phyloP scores from a whole-genome alignment of 2,113 vertebrate species.

The Eulemur macaco region DNA sequence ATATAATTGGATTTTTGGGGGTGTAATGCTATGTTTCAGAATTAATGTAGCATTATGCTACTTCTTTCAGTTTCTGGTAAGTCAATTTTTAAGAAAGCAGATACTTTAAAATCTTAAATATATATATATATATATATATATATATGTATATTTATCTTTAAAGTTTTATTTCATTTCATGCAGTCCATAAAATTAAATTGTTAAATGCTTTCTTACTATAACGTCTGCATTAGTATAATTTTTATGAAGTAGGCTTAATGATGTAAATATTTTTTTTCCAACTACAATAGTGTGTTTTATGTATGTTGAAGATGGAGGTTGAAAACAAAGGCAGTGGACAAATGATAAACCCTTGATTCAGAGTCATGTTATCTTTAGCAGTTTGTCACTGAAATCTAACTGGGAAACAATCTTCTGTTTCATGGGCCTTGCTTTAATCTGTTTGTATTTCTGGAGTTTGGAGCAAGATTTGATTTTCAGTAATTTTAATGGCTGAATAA shows the following conservation, averaged over 20 bases:
- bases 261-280: not conserved
- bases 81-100: constrained; percentile 65
- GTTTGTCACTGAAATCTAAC: constrained; percentile 71
- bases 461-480: constrained; percentile 81
- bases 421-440: constrained; percentile 76
- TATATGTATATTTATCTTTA: constrained; percentile 64
- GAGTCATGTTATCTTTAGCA: constrained; percentile 7
- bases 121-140: not conserved
- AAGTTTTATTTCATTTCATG: constrained; percentile 68
- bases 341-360: not conserved
- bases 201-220: constrained; percentile 69
- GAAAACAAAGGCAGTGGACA: constrained; percentile 44
- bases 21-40: constrained; percentile 79
- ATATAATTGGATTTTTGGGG: constrained; percentile 83
- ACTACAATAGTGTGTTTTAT: not conserved
- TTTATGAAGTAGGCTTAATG: not conserved
- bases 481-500: constrained; percentile 82
- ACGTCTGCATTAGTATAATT: constrained; percentile 53
- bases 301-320: not conserved
- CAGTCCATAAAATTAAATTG: constrained; percentile 62
- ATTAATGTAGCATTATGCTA: constrained; percentile 77
- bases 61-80: constrained; percentile 73
- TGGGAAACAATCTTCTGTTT: constrained; percentile 74
- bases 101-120: constrained; percentile 19
- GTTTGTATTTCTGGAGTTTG: constrained; percentile 76